A percentile compares a stretch with the other conserved stretches of the same genome.
Conservation (phyloP, 2,113 vertebrate genomes). For the Sphaerodactylus townsendi region DNA sequence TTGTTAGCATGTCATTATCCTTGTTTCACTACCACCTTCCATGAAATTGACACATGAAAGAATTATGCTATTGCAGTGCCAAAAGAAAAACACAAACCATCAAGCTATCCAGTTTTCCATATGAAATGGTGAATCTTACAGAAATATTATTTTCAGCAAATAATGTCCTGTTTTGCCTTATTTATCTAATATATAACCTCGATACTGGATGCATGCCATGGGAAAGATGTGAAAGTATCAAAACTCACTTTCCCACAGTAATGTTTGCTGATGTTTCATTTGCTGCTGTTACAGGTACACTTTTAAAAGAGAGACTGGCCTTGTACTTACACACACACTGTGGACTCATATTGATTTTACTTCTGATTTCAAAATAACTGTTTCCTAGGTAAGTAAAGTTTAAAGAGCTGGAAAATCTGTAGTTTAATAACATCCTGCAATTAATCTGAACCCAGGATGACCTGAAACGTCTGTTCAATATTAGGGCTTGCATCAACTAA, state of each 20-base stretch:
- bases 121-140: constrained; percentile 1
- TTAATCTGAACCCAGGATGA: background rate
- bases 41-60: background rate
- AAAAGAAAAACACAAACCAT: background rate
- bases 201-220: background rate
- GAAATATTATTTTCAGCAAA: background rate
- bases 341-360: background rate
- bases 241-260: constrained; percentile 21
- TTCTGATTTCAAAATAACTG: constrained; percentile 6
- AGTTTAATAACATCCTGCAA: background rate
- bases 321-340: background rate
- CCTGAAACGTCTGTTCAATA: background rate
- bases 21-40: background rate
- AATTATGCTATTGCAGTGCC: background rate
- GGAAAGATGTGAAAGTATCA: constrained; percentile 24
- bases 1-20: background rate
- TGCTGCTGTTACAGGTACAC: background rate
- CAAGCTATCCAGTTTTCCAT: background rate
- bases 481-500: background rate
- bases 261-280: constrained; percentile 30
- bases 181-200: constrained; percentile 16
- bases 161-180: constrained; percentile 27
- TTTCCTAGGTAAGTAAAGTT: background rate
- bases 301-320: constrained; percentile 12
- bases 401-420: background rate